Percentiles rank a stretch among this genome's conserved stretches.
phyloP scores from a whole-genome alignment of 1,140 invertebrate species.

The Belonocnema kinseyi region DNA sequence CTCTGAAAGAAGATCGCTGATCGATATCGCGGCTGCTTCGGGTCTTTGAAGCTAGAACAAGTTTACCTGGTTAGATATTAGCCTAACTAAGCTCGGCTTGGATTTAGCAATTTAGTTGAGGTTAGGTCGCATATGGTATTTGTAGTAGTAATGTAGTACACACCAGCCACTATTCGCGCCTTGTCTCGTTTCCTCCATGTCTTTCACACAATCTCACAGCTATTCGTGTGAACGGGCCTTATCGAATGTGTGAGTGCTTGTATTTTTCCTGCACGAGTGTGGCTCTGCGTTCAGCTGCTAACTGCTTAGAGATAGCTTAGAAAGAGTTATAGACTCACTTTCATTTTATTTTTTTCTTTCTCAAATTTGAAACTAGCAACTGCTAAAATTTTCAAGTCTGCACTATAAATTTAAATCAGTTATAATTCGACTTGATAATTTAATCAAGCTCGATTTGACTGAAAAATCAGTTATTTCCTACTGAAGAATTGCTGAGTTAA shows the following conservation, averaged over 20 bases:
- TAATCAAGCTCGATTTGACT: too few species aligned
- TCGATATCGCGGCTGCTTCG: constrained; percentile 47
- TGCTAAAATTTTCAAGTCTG: too few species aligned
- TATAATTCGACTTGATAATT: too few species aligned
- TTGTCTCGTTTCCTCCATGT: constrained; percentile 41
- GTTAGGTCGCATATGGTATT: constrained; percentile 51
- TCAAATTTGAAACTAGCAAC: too few species aligned
- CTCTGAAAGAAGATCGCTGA: constrained; percentile 50
- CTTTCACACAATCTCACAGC: constrained; percentile 32
- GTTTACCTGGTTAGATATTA: constrained; percentile 69
- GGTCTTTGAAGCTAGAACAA: constrained; percentile 64
- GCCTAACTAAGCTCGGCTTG: constrained; percentile 32
- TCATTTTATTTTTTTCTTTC: too few species aligned
- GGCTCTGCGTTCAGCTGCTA: neutral
- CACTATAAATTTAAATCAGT: too few species aligned
- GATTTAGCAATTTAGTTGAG: neutral
- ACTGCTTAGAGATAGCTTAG: too few species aligned
- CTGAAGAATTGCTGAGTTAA: too few species aligned
- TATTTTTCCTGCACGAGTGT: constrained; percentile 4
- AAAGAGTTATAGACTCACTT: too few species aligned
- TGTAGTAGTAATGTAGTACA: constrained; percentile 42
- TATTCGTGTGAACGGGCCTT: too few species aligned
- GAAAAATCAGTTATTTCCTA: too few species aligned
- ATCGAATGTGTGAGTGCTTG: too few species aligned
- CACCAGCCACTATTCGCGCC: neutral